Evolutionary conservation across 2,888 invertebrate species (phyloP).

Genomic region (Scaptomyza flava): DNA sequence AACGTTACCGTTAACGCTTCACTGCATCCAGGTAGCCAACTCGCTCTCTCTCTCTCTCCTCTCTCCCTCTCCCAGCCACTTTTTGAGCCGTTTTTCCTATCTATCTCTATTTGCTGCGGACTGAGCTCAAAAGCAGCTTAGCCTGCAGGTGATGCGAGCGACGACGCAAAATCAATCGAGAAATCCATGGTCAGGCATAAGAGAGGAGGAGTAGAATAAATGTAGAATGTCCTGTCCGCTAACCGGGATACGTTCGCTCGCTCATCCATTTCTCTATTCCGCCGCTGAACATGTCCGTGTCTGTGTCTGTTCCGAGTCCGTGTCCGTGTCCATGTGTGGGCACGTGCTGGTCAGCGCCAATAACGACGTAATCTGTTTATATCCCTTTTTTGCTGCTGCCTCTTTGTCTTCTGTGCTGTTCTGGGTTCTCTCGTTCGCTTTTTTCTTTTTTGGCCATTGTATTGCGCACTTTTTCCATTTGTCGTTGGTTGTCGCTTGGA

Average conservation of each 20-base stretch:
- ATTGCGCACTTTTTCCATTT: conserved; percentile 77
- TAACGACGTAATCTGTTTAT: conserved; percentile 81
- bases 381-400: conserved; percentile 59
- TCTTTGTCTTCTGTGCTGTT: conserved; percentile 2
- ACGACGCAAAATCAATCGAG: conserved; percentile 75
- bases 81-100: conserved; percentile 5
- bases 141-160: conserved; percentile 75
- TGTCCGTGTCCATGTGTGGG: conserved; percentile 63
- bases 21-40: conserved; percentile 48
- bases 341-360: conserved; percentile 78
- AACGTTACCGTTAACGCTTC: conserved; percentile 79
- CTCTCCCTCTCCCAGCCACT: neutral
- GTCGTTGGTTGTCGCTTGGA: conserved; percentile 47
- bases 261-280: conserved; percentile 58
- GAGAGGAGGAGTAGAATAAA: neutral
- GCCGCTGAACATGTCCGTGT: conserved; percentile 17
- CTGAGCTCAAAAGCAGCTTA: conserved; percentile 71
- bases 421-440: neutral
- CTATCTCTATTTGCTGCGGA: conserved; percentile 42
- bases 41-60: neutral
- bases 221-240: conserved; percentile 29
- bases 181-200: conserved; percentile 66
- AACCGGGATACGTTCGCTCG: conserved; percentile 16
- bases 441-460: conserved; percentile 63
- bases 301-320: neutral